A percentile compares a stretch with the other conserved stretches of the same genome.
Conservation (phyloP, 2,797 vertebrate species). For the Tiaroga cobitis region DNA sequence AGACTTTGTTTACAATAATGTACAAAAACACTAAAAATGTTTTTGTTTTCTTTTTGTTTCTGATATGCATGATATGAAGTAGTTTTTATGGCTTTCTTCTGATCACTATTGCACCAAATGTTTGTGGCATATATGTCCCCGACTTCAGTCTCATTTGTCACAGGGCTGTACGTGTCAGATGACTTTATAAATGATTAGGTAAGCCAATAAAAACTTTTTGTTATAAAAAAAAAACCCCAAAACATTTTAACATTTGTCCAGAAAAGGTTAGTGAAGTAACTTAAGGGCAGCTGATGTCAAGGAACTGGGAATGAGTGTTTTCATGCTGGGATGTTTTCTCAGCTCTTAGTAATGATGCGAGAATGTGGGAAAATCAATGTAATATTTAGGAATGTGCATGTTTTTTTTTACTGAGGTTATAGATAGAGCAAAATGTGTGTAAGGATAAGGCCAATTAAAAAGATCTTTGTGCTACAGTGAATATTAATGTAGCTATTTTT, state of each 20-base stretch:
- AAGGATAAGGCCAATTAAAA: background rate
- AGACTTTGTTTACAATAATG: slow-evolving; percentile 87
- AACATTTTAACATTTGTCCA: background rate
- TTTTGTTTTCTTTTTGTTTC: slow-evolving; percentile 71
- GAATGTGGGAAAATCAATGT: background rate
- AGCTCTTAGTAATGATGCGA: background rate
- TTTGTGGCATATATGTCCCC: slow-evolving; percentile 80
- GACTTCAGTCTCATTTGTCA: slow-evolving; percentile 78
- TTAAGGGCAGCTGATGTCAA: background rate
- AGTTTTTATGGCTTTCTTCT: slow-evolving; percentile 78
- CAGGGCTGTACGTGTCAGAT: slow-evolving; percentile 84
- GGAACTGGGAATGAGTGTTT: background rate
- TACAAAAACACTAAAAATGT: slow-evolving; percentile 87
- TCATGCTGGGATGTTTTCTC: background rate
- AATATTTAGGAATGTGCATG: background rate
- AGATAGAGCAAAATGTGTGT: too few relatives aligned
- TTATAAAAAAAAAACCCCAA: slow-evolving; percentile 64
- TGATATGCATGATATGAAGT: slow-evolving; percentile 83
- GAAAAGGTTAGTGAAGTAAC: background rate
- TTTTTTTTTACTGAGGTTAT: background rate
- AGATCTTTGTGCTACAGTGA: background rate
- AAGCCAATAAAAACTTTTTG: slow-evolving; percentile 83
- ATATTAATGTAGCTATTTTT: background rate
- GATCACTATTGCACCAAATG: slow-evolving; percentile 82
- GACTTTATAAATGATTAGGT: slow-evolving; percentile 85